Evolutionary conservation across 2,797 vertebrate species (phyloP), one percentile per base, ranked within the genome.

Genomic region (Coilia nasus): DNA sequence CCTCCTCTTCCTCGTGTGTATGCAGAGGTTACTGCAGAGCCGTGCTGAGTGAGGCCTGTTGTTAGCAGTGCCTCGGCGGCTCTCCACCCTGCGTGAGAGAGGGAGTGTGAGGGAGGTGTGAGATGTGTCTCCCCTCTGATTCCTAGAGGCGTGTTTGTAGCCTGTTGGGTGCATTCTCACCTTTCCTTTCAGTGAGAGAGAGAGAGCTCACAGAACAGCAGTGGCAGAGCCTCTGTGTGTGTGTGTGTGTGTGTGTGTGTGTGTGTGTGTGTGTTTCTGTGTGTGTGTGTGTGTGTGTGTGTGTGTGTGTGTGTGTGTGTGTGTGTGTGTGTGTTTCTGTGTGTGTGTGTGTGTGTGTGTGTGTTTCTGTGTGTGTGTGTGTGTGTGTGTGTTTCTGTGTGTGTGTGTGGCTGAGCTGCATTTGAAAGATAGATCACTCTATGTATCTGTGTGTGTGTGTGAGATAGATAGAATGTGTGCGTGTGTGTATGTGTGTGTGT

Each of bases 251-350:
- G 50, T 54, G 50, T 54, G 1, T 67, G 62, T 14, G 0, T 67
- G 62, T 67, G 11, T 28, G 6, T 67, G 25, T 14, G 62, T 28
- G 23, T 31, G 23, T 67, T 11, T 67, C 0, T 12, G 62, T 31
- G 10, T 28, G 2, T 21, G 12, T 67, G 62, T 19, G 14, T 35
- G 28, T 19, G 67, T 75, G 67, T 19, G 67, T 35, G 28, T 41
- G 64, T 31, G 25, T 71, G 64, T 31, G 28, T 71, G 28, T 41
- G 67, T 75, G 67, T 75, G 67, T 75, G 67, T 75, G 14, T 41
- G 6, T 19, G 17, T 35, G 28, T 75, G 23, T 28, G 62, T 64
- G n/a, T 25, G 9, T 14, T 0, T 64, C 2, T 60, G 19, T 60
- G 19, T n/a, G 19, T 60, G 2, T 60, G 19, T 62, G 59, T 23